Evolutionary conservation across 2,797 vertebrate genomes (phyloP), one percentile per base, ranked within the genome.

Genomic region (Periophthalmus magnuspinnatus): DNA sequence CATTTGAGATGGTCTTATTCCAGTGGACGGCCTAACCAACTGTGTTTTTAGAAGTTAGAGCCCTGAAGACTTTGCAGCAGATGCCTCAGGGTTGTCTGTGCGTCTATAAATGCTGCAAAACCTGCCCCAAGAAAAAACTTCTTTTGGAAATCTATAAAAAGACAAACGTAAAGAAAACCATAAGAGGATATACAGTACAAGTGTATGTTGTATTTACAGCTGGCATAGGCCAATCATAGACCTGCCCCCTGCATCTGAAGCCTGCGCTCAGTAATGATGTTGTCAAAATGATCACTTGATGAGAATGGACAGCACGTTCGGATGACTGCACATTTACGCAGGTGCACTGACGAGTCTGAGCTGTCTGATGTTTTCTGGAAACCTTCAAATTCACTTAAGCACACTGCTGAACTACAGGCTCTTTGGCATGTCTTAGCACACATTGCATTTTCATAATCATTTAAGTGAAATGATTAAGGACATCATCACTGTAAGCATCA

Each of bases 311-410:
- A 74, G 75, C 63, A 68, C 62, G 34, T 68, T 70, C 48, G 70
- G 78, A 71, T 81, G 68, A 84, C 55, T 76, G 75, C 71, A 75
- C 57, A 58, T 69, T 70, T 65, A 77, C 60, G 67, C 75, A 74
- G 72, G 28, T 78, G 67, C 70, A 80, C 67, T 61, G 61, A 79
- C 80, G 17, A 84, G 73, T 69, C 67, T 80, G 84, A 75, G 36
- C 48, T 56, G 59, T 68, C 75, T 75, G 72, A 74, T 77, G 68
- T 74, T 73, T 69, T 70, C 50, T 36, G 59, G 48, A 59, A 33
- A 36, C 24, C 24, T 41, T 61, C 36, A 13, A 21, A 11, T 21
- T 34, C 57, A 58, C 56, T 32, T 58, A 33, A 22, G 6, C 32
- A 36, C 36, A 38, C 34, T 13, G 41, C 36, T 14, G 5, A 38